Evolutionary conservation across 2,888 invertebrate species (phyloP).

Genomic region (Oxytorus armatus): DNA sequence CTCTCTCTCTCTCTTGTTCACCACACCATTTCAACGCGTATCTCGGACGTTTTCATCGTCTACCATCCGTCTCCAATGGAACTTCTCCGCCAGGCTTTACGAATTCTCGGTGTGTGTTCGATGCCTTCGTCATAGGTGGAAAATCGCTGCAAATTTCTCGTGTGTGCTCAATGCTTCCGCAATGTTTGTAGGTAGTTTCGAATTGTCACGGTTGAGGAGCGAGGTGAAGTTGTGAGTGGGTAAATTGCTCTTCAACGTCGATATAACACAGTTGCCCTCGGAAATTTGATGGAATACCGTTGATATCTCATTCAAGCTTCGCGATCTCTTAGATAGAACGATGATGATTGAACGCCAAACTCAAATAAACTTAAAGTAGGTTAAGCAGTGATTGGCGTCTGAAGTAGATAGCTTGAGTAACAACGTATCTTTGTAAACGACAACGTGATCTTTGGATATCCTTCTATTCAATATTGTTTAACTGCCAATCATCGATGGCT

Average conservation of each 20-base stretch:
- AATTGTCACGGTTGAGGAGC: slow-evolving; percentile 18
- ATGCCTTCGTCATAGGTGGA: slow-evolving; percentile 17
- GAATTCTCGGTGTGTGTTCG: slow-evolving; percentile 54
- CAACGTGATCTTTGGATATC: background rate
- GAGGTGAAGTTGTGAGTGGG: background rate
- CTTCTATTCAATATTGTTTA: background rate
- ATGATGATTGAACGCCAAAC: slow-evolving; percentile 14
- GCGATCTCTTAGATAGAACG: background rate
- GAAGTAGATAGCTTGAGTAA: background rate
- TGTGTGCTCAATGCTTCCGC: slow-evolving; percentile 20
- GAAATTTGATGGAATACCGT: background rate
- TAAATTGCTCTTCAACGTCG: background rate
- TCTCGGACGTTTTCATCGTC: slow-evolving; percentile 32
- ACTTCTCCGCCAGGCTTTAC: slow-evolving; percentile 25
- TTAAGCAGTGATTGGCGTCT: background rate
- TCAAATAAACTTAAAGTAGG: background rate
- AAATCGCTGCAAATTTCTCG: slow-evolving; percentile 24
- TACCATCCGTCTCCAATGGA: slow-evolving; percentile 6
- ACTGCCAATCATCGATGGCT: background rate
- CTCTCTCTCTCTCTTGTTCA: slow-evolving; percentile 1
- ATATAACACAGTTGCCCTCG: background rate
- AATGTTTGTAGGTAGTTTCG: slow-evolving; percentile 16
- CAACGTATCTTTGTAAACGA: too few species aligned
- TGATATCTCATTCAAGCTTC: background rate
- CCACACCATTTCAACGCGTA: slow-evolving; percentile 37